Base-by-base conservation (phyloP, 1,140 invertebrate genomes). In the Drosophila pseudoananassae region DNA sequence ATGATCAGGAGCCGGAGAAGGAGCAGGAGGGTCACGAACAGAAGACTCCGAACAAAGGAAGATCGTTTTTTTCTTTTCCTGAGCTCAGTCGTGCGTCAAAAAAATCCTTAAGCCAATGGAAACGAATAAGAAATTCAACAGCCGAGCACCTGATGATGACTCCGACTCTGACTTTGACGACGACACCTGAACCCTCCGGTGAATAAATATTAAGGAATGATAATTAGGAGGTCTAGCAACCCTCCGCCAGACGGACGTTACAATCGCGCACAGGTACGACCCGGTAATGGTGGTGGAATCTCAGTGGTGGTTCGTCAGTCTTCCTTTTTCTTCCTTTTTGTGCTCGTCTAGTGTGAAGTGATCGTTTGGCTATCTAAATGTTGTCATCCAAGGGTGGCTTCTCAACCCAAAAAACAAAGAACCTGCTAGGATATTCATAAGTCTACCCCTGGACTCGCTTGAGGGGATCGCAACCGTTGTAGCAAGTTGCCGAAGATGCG, bases 281-380 rank as follows among this genome's bases (percentile, higher is more conserved):
- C 27, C 40, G 36, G 40, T 43, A 61, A 57, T 66, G 76, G 83
- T 88, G 83, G 83, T 88, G 68, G 71, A 88, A 88, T 88, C 83
- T 76, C 83, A 47, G 83, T 76, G 60, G 45, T 20, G 14, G 29
- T 5, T 68, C 36, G 43, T 14, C 15, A 7, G 15, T 20, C 25
- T 55, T 46, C 49, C 61, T 38, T 38, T 23, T 59, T 31, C 5
- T 43, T 43, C 14, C n/a, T 6, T 14, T 36, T 15, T 17, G 72
- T 54, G 71, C 50, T 50, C 61, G 71, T 52, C 9, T 66, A 82
- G 82, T 87, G 82, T 73, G 57, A 87, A 87, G 83, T 68, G 83
- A 87, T 87, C 76, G 84, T 87, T 87, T 87, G 83, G 76, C 87
- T 88, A 79, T 64, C 69, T 87, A 87, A 88, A 83, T 83, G 80